Base-by-base conservation (phyloP, 2,113 vertebrate genomes). In the Dasypus novemcinctus region DNA sequence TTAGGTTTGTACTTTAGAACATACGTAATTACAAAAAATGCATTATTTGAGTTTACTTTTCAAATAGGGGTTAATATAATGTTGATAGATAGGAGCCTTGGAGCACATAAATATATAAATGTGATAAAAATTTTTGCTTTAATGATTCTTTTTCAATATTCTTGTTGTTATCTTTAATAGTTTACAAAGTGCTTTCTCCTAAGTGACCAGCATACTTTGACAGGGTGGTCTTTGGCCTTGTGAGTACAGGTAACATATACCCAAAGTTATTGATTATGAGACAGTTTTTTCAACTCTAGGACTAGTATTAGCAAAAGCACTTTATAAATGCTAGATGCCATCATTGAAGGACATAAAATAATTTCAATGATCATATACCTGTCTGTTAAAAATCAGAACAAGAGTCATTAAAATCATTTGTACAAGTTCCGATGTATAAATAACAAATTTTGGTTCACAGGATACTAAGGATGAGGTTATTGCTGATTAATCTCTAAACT, bases 1-100 rank as follows among this genome's bases (percentile, higher is more conserved):
- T 81, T 61, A 82, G 33, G 43, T 6, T 43, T 52, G 66, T 0
- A 59, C 41, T 81, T 87, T 64, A 46, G 13, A 46, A 5, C 10
- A 36, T 29, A 9, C 29, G 21, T 74, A 85, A 14, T 79, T 74
- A 33, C 57, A 89, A 72, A 46, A 90, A 59, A 25, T 81, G 20
- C 69, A 43, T 87, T 43, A 87, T 76, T 90, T 8, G 38, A 81
- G 17, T 27, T 25, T 76, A 82, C n/a, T 69, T 96, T 92, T 91
- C 41, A 90, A 88, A 52, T 81, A 68, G 20, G 74, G 41, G 61
- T 80, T 59, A 90, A 81, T 87, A 61, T 38, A 46, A 91, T 54
- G 46, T 71, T 94, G 29, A 23, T 59, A 91, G 23, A 43, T 82
- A 38, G 87, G 87, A 25, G 21, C 66, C 17, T 63, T 54, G 89